Conservation (phyloP, 2,797 vertebrate genomes). For the Petrocephalus sullivani region DNA sequence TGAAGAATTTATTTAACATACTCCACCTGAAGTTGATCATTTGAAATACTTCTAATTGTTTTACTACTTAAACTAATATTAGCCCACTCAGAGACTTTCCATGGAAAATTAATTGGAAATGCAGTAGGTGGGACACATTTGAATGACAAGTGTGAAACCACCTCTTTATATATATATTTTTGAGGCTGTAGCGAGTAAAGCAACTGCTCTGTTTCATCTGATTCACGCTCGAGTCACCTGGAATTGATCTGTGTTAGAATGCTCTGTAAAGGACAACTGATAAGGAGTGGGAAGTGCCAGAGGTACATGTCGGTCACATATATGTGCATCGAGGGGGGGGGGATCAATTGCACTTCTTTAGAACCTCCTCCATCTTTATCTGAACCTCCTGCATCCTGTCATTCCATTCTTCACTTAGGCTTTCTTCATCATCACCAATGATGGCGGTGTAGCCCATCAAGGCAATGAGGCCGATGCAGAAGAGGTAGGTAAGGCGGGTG, state of each 20-base stretch:
- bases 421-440: slow-evolving; percentile 63
- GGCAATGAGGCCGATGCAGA: slow-evolving; percentile 72
- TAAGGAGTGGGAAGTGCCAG: slow-evolving; percentile 26
- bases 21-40: not conserved
- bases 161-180: not conserved
- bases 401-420: slow-evolving; percentile 61
- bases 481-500: slow-evolving; percentile 67
- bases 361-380: slow-evolving; percentile 64
- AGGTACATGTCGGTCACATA: slow-evolving; percentile 17
- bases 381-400: slow-evolving; percentile 66
- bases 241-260: not conserved
- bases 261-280: not conserved
- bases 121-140: too few species aligned
- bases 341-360: slow-evolving; percentile 56
- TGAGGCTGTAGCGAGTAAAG: not conserved
- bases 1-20: not conserved
- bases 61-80: not conserved
- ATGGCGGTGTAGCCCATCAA: slow-evolving; percentile 66
- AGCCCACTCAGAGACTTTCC: not conserved
- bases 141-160: not conserved
- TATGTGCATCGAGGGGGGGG: not conserved
- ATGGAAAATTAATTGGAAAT: not conserved
- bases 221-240: not conserved
- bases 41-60: not conserved
- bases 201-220: not conserved